Base-by-base conservation (phyloP, 2,888 invertebrate species). In the Xestia rhomboidea region DNA sequence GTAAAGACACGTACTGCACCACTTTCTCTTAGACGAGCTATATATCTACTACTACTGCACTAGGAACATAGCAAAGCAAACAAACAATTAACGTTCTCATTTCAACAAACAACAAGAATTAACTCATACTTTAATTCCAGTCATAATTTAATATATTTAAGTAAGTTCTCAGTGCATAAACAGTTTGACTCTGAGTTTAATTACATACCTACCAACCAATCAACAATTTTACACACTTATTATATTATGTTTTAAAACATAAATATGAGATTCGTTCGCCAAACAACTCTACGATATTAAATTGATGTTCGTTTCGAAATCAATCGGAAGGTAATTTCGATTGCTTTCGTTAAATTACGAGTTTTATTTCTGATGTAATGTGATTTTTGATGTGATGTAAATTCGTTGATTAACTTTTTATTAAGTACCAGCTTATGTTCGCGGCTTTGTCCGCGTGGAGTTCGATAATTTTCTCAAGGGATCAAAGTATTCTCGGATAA, bases 301-400 rank as follows among this genome's bases (percentile, higher is more conserved):
- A 87, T 82, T 79, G 71, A 67, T 72, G 62, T 87, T 67, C 74
- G 73, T 30, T 73, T 73, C 70, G 76, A 78, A 89, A 76, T 82
- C 82, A 87, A 82, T 87, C 68, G 73, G 44, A 71, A 70, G 73
- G 67, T 81, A 73, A 87, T 88, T 88, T 80, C 71, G 68, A 83
- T 84, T 79, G 86, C 76, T 84, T 87, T 84, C 75, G 69, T 76
- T 38, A 41, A 77, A 79, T 82, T 73, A 72, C 38, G 54, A 69
- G 27, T 68, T 83, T 77, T 77, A 76, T 85, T 57, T 66, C 30
- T 41, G 46, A 27, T 44, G 66, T 75, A 62, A 77, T 79, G 27
- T 66, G 63, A 67, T 76, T 74, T 74, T 74, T 73, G 15, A 69
- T 84, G 57, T 63, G 41, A 70, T 73, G 27, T 74, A 49, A 81